These are phyloP conservation scores for Drosophila sucinea DNA, from an alignment of 1,140 invertebrate species.

Conservation along the genomic window DNA sequence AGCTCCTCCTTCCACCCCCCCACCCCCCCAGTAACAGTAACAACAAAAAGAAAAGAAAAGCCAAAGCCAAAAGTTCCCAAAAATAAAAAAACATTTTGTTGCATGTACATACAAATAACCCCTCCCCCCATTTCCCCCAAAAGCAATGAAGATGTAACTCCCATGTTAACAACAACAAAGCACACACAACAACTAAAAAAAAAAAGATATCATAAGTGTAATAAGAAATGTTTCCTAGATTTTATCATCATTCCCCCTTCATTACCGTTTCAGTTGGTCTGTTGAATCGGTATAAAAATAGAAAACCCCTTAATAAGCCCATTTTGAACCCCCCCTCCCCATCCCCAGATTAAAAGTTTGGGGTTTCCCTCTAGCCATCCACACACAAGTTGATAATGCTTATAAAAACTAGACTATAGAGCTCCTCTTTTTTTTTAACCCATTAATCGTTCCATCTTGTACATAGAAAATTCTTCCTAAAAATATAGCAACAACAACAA, in stretches of 20 bases:
- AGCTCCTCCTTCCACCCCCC: not conserved
- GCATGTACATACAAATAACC: not conserved
- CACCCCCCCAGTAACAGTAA: not conserved
- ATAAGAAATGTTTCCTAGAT: constrained; percentile 31
- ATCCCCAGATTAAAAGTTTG: constrained; percentile 31
- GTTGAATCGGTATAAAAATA: not conserved
- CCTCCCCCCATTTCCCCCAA: not conserved
- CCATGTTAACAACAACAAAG: constrained; percentile 23
- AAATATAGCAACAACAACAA: constrained; percentile 5
- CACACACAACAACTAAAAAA: not conserved
- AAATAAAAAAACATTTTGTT: not conserved
- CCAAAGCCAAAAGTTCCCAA: constrained; percentile 6
- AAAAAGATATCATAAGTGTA: constrained; percentile 49
- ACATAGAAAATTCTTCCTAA: constrained; percentile 19
- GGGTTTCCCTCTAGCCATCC: constrained; percentile 24
- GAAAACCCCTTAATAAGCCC: too few relatives aligned
- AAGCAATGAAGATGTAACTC: constrained; percentile 12
- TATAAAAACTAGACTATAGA: constrained; percentile 55
- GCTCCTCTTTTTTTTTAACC: constrained; percentile 55
- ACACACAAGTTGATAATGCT: constrained; percentile 62
- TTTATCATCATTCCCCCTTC: not conserved
- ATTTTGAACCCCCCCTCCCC: too few relatives aligned
- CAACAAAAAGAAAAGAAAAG: not conserved
- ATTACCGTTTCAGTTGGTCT: too few relatives aligned
- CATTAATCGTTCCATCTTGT: constrained; percentile 13